Base-by-base conservation (phyloP, 2,888 invertebrate genomes). In the Venusia cambrica region DNA sequence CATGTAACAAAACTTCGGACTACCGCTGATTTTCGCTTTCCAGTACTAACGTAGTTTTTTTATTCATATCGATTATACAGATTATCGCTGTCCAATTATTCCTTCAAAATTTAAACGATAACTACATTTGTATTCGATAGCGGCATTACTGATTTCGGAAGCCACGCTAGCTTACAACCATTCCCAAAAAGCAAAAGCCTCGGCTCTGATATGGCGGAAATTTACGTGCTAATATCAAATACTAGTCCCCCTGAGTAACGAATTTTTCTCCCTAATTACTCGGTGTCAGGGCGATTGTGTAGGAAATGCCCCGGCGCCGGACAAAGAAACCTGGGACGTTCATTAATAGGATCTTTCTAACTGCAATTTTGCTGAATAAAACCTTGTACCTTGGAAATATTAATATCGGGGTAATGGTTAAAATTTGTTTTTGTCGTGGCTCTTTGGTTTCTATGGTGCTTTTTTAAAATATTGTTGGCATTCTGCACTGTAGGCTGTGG, bases 201-300 rank as follows among this genome's bases (percentile, higher is more conserved):
- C n/a, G n/a, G n/a, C n/a, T n/a, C n/a, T 9, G 17, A 28, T 13
- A 20, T 9, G 29, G 28, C 13, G 30, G 11, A 28, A 29, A 30
- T 33, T 30, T 33, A 30, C 45, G 55, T 60, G 63, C 56, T 64
- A 60, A 62, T 68, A 68, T 67, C 72, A 60, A 71, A 73, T 65
- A 57, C 62, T 66, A 73, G 69, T 68, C 68, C 27, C 65, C 65
- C 62, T 58, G 62, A 55, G 73, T 73, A 78, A 81, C 83, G 71
- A 83, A 83, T 85, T 84, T 83, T 84, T 85, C 84, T 83, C 65
- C 69, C 75, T 87, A 87, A 87, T 87, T 87, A 87, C 85, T 80
- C 58, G 74, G 84, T 84, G 84, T 84, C 84, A 79, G 68, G 65
- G 73, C 77, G 83, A 83, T 85, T 83, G 81, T 78, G 76, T 73